Conservation (phyloP, 2,888 invertebrate species). For the Tholera decimalis region DNA sequence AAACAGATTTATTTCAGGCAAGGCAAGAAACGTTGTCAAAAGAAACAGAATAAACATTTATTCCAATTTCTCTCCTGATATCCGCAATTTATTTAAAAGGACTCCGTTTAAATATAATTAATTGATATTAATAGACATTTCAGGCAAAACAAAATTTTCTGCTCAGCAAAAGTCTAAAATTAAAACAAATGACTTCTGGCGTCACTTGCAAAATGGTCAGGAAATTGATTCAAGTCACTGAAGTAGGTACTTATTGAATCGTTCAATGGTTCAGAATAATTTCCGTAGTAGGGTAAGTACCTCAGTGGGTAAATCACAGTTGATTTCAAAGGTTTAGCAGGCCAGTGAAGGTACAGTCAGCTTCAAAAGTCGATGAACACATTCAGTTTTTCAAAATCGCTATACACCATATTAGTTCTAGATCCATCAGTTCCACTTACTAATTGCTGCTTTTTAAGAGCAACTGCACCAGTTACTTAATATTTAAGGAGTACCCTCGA, state of each 20-base stretch:
- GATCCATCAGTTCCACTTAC: no score
- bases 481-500: no score
- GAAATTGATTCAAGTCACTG: constrained; percentile 9
- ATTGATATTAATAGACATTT: constrained; percentile 43
- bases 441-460: no score
- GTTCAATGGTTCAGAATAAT: neutral
- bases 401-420: no score
- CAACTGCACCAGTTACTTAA: no score
- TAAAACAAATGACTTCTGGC: constrained; percentile 19
- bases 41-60: constrained; percentile 25
- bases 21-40: constrained; percentile 18
- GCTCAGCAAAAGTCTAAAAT: constrained; percentile 17
- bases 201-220: constrained; percentile 1
- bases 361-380: no score
- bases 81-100: constrained; percentile 11
- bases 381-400: no score
- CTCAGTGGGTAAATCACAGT: no score
- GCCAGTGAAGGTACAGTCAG: no score
- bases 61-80: constrained; percentile 15
- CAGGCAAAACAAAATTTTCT: constrained; percentile 15
- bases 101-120: constrained; percentile 25
- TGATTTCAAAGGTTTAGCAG: neutral
- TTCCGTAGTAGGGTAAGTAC: no score
- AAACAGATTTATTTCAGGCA: constrained; percentile 50
- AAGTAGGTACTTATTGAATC: constrained; percentile 8